These are phyloP conservation scores for Hippopotamus amphibius DNA, from an alignment of 2,113 vertebrate species.

Conservation along the genomic window DNA sequence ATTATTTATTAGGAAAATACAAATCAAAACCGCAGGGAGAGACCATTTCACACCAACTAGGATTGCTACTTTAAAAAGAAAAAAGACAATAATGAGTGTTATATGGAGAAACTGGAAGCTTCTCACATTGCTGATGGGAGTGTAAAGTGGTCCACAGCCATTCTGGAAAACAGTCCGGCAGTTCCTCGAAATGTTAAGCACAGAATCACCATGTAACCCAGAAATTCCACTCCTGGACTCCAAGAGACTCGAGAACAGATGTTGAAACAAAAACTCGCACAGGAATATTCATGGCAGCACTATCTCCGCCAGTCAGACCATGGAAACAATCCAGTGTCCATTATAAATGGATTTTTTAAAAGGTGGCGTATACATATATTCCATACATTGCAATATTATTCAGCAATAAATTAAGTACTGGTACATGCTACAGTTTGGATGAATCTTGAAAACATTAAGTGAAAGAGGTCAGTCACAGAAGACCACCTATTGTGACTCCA, in stretches of 20 bases:
- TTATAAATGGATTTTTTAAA: background rate
- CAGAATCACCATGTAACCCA: background rate
- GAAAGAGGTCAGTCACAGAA: background rate
- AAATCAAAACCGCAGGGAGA: slow-evolving; percentile 4
- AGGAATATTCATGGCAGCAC: background rate
- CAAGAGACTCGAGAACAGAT: background rate
- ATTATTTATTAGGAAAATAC: background rate
- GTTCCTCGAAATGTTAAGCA: background rate
- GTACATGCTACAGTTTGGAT: background rate
- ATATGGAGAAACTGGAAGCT: background rate
- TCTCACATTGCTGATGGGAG: background rate
- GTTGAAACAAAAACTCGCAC: background rate
- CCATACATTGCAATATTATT: background rate
- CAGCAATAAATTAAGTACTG: background rate
- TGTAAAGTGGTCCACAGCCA: background rate
- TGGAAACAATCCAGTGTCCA: background rate
- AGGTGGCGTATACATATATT: background rate
- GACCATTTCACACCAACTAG: background rate
- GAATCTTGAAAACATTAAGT: background rate
- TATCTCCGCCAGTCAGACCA: background rate
- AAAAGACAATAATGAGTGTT: background rate
- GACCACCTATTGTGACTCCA: background rate
- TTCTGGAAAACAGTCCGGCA: background rate
- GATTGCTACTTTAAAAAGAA: background rate
- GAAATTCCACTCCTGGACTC: background rate